phyloP scores from a whole-genome alignment of 1,140 invertebrate species.

The Diplogasteroides magnus region DNA sequence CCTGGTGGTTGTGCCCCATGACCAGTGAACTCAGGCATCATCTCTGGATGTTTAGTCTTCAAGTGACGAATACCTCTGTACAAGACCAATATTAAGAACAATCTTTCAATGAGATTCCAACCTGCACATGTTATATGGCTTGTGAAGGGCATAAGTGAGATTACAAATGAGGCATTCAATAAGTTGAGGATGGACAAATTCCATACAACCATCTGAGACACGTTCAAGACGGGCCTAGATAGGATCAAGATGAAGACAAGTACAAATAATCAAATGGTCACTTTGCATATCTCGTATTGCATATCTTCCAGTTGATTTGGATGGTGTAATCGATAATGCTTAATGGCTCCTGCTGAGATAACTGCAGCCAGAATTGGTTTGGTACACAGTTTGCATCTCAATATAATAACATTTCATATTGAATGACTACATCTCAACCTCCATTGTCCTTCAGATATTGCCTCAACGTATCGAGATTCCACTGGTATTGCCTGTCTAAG shows the following conservation, averaged over 20 bases:
- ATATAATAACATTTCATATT: slow-evolving; percentile 12
- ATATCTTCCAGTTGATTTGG: slow-evolving; percentile 29
- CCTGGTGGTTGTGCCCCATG: neutral
- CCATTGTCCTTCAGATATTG: slow-evolving; percentile 26
- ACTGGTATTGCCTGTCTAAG: slow-evolving; percentile 41
- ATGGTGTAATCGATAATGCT: slow-evolving; percentile 29
- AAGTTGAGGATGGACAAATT: slow-evolving; percentile 39
- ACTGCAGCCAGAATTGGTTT: slow-evolving; percentile 31
- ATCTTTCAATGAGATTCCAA: neutral
- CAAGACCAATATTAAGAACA: slow-evolving; percentile 1
- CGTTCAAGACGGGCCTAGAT: slow-evolving; percentile 39
- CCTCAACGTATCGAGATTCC: slow-evolving; percentile 48
- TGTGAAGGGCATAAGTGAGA: slow-evolving; percentile 33
- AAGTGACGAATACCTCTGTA: slow-evolving; percentile 35
- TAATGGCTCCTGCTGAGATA: slow-evolving; percentile 35
- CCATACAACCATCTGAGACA: slow-evolving; percentile 46
- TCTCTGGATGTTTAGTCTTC: slow-evolving; percentile 35
- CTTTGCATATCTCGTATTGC: slow-evolving; percentile 37
- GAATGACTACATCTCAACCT: too few species aligned
- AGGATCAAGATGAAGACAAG: neutral
- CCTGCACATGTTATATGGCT: slow-evolving; percentile 16
- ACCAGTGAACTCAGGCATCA: slow-evolving; percentile 34
- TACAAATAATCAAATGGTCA: too few species aligned
- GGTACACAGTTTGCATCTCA: slow-evolving; percentile 24
- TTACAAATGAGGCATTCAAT: slow-evolving; percentile 38